These are phyloP conservation scores for Hephaestus fuliginosus DNA, from an alignment of 2,797 vertebrate species.

Conservation along the genomic window DNA sequence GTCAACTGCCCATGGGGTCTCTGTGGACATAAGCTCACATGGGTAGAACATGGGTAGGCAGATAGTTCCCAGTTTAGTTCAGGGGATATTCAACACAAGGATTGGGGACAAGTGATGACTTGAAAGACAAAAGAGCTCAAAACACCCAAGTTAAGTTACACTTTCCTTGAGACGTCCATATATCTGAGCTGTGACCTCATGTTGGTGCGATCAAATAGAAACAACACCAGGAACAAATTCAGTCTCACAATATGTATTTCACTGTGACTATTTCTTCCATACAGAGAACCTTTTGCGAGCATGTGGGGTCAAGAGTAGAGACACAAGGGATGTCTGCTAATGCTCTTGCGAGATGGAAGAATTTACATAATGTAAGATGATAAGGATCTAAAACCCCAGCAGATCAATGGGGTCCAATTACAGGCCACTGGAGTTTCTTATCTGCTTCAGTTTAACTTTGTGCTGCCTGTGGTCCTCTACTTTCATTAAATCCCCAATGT, in stretches of 20 bases:
- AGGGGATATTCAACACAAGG: conserved; percentile 12
- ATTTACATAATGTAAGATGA: conserved; percentile 83
- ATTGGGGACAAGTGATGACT: neutral
- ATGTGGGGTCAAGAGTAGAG: conserved; percentile 60
- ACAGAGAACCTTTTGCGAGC: conserved; percentile 23
- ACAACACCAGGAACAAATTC: neutral
- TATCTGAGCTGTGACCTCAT: neutral
- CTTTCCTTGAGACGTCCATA: neutral
- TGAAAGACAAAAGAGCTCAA: neutral
- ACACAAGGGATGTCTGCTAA: conserved; percentile 61
- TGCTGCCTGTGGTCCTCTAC: conserved; percentile 78
- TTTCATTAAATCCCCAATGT: conserved; percentile 83
- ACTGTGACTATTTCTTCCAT: neutral
- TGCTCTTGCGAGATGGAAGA: conserved; percentile 61
- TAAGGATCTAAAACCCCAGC: conserved; percentile 81
- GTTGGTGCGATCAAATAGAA: neutral
- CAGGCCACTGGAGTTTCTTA: conserved; percentile 83
- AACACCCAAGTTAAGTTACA: neutral
- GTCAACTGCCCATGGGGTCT: conserved; percentile 81
- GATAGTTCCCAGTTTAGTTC: conserved; percentile 58
- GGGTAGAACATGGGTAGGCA: conserved; percentile 72
- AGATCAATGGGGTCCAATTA: conserved; percentile 86
- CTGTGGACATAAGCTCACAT: conserved; percentile 80
- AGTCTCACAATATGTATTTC: neutral
- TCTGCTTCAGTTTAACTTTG: conserved; percentile 82